A percentile compares a stretch with the other conserved stretches of the same genome.
Evolutionary conservation across 53 echinoderm and acorn worm species (phyloP).

Genomic region (Temnopleurus reevesii): DNA sequence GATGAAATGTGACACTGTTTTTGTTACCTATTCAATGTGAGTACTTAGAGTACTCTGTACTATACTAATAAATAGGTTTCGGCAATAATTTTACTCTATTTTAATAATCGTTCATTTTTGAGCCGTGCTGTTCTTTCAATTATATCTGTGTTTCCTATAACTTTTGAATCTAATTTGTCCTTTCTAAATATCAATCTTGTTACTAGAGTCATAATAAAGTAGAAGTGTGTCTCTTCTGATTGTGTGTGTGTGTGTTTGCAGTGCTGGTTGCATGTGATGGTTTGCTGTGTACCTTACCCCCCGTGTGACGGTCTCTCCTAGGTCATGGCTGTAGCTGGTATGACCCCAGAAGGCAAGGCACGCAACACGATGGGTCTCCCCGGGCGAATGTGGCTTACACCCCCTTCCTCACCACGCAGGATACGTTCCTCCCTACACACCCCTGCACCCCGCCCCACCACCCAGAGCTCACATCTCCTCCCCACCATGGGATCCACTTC

Average conservation of each 20-base stretch:
- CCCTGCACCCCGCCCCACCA: slow-evolving; percentile 73
- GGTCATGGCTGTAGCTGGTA: slow-evolving; percentile 99
- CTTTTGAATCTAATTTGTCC: neutral
- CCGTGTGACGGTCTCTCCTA: slow-evolving; percentile 33
- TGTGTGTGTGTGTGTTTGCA: slow-evolving; percentile 50
- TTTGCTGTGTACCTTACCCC: slow-evolving; percentile 48
- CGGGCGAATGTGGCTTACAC: slow-evolving; percentile 87
- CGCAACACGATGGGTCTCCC: slow-evolving; percentile 59
- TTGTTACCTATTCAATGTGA: too few relatives aligned
- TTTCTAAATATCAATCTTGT: neutral
- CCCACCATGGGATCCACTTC: slow-evolving; percentile 58
- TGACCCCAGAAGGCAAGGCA: slow-evolving; percentile 86
- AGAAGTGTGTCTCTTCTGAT: neutral
- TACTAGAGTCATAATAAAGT: neutral
- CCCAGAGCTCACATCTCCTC: slow-evolving; percentile 56
- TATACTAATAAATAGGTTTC: neutral
- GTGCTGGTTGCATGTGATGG: slow-evolving; percentile 50
- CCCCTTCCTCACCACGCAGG: slow-evolving; percentile 86
- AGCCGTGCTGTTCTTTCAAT: neutral
- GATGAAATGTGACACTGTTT: too few relatives aligned
- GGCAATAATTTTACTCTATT: neutral
- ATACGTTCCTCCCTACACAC: slow-evolving; percentile 95
- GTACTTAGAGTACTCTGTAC: neutral
- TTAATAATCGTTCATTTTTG: neutral
- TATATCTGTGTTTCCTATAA: slow-evolving; percentile 3